A percentile compares a stretch with the other conserved stretches of the same genome.
These are phyloP conservation scores for Austrofundulus limnaeus DNA, from an alignment of 2,113 vertebrate genomes.

Conservation along the genomic window DNA sequence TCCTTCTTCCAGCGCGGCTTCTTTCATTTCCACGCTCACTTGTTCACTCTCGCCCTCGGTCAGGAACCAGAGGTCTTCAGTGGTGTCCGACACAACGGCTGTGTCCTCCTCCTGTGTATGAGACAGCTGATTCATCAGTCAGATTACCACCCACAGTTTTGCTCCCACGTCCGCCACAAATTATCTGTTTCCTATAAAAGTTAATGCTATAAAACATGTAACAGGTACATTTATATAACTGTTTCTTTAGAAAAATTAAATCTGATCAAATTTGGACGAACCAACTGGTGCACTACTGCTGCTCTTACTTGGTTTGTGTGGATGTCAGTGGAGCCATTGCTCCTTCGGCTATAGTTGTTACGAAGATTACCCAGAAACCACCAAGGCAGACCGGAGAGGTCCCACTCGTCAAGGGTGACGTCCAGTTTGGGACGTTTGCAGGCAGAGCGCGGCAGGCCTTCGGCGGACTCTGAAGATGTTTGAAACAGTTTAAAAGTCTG, in stretches of 20 bases:
- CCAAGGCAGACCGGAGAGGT: slow-evolving; percentile 95
- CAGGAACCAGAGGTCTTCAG: slow-evolving; percentile 94
- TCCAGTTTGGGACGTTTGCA: slow-evolving; percentile 89
- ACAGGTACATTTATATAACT: too few relatives aligned
- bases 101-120: slow-evolving; percentile 90
- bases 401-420: slow-evolving; percentile 92
- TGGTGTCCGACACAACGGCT: slow-evolving; percentile 93
- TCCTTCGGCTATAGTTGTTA: slow-evolving; percentile 88
- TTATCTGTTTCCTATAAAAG: neutral
- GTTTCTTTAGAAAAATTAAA: too few relatives aligned
- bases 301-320: slow-evolving; percentile 94
- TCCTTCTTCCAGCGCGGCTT: slow-evolving; percentile 79
- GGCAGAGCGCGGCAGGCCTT: slow-evolving; percentile 77
- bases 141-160: slow-evolving; percentile 48
- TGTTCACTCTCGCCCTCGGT: slow-evolving; percentile 88
- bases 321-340: slow-evolving; percentile 95
- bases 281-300: too few relatives aligned
- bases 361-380: slow-evolving; percentile 97
- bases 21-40: slow-evolving; percentile 83
- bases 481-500: neutral
- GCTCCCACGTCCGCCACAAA: neutral
- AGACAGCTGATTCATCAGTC: slow-evolving; percentile 77
- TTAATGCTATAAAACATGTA: neutral
- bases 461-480: slow-evolving; percentile 72
- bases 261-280: too few relatives aligned